Evolutionary conservation across 2,113 vertebrate genomes (phyloP).

Genomic region (Bubalus kerabau): DNA sequence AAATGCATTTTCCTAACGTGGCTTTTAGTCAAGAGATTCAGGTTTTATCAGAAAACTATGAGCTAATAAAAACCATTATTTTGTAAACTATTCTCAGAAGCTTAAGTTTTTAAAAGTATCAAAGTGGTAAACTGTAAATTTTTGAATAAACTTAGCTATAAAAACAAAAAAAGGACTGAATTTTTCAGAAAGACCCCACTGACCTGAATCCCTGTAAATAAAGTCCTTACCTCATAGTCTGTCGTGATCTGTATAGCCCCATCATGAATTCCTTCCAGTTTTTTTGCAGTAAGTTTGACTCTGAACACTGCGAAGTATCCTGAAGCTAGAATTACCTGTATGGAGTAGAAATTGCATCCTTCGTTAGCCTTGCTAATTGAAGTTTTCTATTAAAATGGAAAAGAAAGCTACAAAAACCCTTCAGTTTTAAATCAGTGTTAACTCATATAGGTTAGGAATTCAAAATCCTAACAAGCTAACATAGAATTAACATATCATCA

Average conservation of each 20-base stretch:
- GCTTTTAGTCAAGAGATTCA: background rate
- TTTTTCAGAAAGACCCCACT: background rate
- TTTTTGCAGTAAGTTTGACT: slow-evolving; percentile 91
- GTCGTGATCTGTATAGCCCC: slow-evolving; percentile 96
- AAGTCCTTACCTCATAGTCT: slow-evolving; percentile 91
- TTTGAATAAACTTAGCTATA: slow-evolving; percentile 5
- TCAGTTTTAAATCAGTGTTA: background rate
- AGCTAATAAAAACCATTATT: background rate
- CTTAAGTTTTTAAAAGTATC: slow-evolving; percentile 5
- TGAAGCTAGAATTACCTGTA: slow-evolving; percentile 91
- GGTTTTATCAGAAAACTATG: background rate
- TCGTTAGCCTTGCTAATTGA: background rate
- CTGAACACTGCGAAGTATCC: slow-evolving; percentile 95
- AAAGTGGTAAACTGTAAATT: background rate
- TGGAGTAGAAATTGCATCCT: slow-evolving; percentile 13
- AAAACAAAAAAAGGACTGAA: background rate
- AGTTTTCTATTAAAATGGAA: background rate
- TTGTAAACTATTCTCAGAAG: background rate
- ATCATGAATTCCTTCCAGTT: slow-evolving; percentile 93
- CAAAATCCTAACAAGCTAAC: background rate
- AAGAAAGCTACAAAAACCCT: background rate
- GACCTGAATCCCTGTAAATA: background rate
- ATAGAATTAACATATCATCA: background rate
- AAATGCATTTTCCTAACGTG: background rate
- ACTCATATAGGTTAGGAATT: background rate